Evolutionary conservation across 1,140 invertebrate genomes (phyloP).

Genomic region (Bombus pyrosoma): DNA sequence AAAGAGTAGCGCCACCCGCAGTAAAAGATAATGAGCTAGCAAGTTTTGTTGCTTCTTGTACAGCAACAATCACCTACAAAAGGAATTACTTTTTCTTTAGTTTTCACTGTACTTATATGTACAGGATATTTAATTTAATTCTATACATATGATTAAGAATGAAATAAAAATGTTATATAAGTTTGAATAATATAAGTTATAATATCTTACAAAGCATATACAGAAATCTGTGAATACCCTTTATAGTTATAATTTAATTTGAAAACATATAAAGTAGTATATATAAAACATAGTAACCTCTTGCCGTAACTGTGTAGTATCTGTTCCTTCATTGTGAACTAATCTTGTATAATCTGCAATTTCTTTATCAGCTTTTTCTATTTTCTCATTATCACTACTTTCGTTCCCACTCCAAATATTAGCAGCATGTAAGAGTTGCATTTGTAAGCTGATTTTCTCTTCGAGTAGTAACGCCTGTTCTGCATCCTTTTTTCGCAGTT

Average conservation of each 20-base stretch:
- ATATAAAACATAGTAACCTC: constrained; percentile 68
- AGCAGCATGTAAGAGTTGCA: constrained; percentile 88
- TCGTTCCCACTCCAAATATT: constrained; percentile 79
- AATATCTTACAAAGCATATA: background rate
- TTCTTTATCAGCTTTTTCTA: constrained; percentile 73
- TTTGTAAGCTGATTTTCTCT: constrained; percentile 93
- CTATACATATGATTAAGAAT: no score
- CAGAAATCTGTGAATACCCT: background rate
- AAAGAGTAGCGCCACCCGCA: constrained; percentile 89
- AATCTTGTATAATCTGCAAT: constrained; percentile 78
- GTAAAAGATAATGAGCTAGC: constrained; percentile 86
- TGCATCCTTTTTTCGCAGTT: constrained; percentile 92
- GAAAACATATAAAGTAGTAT: background rate
- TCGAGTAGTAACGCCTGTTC: constrained; percentile 93
- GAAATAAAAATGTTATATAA: no score
- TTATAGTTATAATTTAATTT: background rate
- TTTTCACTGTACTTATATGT: background rate
- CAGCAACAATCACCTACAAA: constrained; percentile 75
- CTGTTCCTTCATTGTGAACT: constrained; percentile 75
- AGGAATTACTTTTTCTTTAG: background rate
- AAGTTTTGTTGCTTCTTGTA: constrained; percentile 87
- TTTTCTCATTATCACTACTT: constrained; percentile 70
- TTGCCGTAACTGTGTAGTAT: constrained; percentile 76
- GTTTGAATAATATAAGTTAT: no score
- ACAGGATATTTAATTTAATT: background rate